These are phyloP conservation scores for Orthonyx spaldingii DNA, from an alignment of 2,113 vertebrate genomes.

Conservation along the genomic window DNA sequence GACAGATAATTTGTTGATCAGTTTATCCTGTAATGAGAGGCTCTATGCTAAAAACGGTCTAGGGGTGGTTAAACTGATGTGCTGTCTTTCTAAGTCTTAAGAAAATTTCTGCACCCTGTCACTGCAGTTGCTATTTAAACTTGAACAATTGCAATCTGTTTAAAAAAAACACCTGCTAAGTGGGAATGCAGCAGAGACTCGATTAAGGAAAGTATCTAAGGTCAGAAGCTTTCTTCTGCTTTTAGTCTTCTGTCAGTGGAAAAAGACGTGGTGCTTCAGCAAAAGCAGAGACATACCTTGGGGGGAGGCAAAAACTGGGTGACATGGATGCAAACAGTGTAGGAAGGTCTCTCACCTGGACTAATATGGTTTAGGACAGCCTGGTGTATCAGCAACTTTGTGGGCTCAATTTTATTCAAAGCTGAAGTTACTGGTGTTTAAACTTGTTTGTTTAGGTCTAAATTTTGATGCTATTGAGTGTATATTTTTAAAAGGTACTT, in stretches of 20 bases:
- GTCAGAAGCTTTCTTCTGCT: background rate
- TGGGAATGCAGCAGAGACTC: background rate
- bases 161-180: background rate
- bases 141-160: background rate
- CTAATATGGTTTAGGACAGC: background rate
- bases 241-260: background rate
- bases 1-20: background rate
- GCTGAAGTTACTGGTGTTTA: background rate
- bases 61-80: background rate
- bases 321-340: background rate
- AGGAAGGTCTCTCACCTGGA: background rate
- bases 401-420: background rate
- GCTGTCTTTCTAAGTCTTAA: background rate
- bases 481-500: background rate
- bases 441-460: background rate
- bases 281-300: background rate
- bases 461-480: background rate
- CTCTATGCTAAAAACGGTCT: background rate
- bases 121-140: background rate
- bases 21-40: background rate
- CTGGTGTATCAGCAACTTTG: background rate
- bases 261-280: background rate
- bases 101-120: background rate
- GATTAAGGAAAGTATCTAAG: background rate
- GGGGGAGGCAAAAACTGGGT: background rate